Evolutionary conservation across 2,113 vertebrate species (phyloP).

Genomic region (Scomber japonicus): DNA sequence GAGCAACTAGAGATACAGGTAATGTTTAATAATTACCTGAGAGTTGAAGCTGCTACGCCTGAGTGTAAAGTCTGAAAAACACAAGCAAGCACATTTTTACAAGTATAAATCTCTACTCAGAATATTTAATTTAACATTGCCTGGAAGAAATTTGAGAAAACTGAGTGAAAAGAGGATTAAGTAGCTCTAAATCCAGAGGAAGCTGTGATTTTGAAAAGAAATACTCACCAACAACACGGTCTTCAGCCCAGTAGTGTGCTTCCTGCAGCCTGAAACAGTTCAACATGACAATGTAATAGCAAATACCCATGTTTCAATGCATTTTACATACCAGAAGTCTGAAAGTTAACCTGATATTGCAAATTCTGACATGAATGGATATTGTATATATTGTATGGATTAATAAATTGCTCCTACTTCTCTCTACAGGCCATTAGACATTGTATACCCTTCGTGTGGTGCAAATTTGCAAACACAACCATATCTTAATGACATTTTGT

Average conservation of each 20-base stretch:
- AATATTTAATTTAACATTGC: not conserved
- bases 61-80: conserved; percentile 73
- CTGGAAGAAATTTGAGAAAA: not conserved
- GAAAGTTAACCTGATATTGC: not conserved
- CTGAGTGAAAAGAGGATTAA: not conserved
- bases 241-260: conserved; percentile 78
- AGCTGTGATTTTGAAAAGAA: not conserved
- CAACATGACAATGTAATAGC: not conserved
- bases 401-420: not conserved
- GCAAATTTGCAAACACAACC: not conserved
- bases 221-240: conserved; percentile 78
- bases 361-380: not conserved
- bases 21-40: conserved; percentile 66
- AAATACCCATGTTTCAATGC: not conserved
- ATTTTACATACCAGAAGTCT: not conserved
- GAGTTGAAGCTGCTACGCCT: conserved; percentile 45
- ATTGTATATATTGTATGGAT: not conserved
- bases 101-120: not conserved
- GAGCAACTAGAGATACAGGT: not conserved
- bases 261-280: conserved; percentile 68
- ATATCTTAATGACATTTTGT: no score
- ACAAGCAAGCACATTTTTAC: not conserved
- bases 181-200: not conserved
- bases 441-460: not conserved
- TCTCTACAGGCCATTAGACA: not conserved